Evolutionary conservation across 1,140 invertebrate species (phyloP), one percentile per base, ranked within the genome.

Genomic region (Phthorimaea operculella): DNA sequence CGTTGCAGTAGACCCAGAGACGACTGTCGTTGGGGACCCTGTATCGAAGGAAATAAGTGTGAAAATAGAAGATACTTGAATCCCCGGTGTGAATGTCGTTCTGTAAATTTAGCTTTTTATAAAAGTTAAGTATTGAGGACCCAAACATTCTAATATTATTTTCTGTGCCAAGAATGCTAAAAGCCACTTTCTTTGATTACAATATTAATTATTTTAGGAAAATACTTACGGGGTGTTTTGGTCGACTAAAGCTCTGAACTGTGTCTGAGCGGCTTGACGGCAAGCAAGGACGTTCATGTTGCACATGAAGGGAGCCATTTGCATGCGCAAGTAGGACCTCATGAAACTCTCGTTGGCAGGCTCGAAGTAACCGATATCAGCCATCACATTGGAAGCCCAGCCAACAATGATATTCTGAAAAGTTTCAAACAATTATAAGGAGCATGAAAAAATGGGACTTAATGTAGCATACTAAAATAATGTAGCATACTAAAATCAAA

Each of bases 1-100:
- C 88, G 54, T 87, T 87, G 62, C 90, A 91, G 70, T 90, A 91
- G 5, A 91, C 88, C 55, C 87, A 86, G 45, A 81, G 80, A 33
- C 88, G 87, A 34, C 86, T 81, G 65, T 91, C 89, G 21, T 84
- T 79, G 51, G 84, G 72, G 3, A 90, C 83, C 21, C 87, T 88
- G 64, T 48, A 48, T 14, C 3, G 12, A 36, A 55, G 33, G 33
- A 12, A 39, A 39, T 2, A 12, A 5, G 2, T 2, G 2, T 28
- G 2, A 28, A 4, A 4, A 28, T 4, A 28, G 2, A 2, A 28
- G 21, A 28, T 28, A 2, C 6, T 28, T 28, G 21, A 28, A 28
- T 28, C 21, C 21, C 2, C 21, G 21, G 21, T 28, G n/a, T n/a
- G n/a, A n/a, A n/a, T n/a, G n/a, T n/a, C n/a, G n/a, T n/a, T n/a